phyloP scores from a whole-genome alignment of 2,113 vertebrate species.

The Daboia siamensis region DNA sequence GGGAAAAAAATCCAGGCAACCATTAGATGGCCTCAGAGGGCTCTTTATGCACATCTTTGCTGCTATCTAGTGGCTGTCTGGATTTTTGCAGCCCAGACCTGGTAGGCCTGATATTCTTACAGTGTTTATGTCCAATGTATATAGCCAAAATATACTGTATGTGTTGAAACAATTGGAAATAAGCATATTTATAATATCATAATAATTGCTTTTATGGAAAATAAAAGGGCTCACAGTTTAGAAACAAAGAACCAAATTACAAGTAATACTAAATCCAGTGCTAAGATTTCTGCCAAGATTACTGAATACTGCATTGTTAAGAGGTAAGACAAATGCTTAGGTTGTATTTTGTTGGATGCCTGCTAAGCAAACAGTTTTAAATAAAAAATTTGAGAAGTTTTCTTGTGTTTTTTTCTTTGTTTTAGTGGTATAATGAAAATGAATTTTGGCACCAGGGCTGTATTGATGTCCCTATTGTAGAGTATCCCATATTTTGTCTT shows the following conservation, averaged over 20 bases:
- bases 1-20: background rate
- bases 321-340: background rate
- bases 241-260: background rate
- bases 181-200: background rate
- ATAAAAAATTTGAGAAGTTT: background rate
- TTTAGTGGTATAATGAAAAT: background rate
- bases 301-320: background rate
- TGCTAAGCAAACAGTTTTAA: background rate
- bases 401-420: background rate
- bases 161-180: background rate
- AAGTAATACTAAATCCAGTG: background rate
- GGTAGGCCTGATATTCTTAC: background rate
- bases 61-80: background rate
- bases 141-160: background rate
- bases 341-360: background rate
- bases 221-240: background rate
- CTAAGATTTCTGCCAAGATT: background rate
- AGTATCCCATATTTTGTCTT: background rate
- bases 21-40: background rate
- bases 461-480: background rate
- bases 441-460: background rate
- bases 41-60: background rate
- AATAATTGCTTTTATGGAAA: background rate
- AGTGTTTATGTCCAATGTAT: background rate
- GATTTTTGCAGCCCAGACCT: background rate